Evolutionary conservation across 2,113 vertebrate species (phyloP).

Genomic region (Oncorhynchus keta): DNA sequence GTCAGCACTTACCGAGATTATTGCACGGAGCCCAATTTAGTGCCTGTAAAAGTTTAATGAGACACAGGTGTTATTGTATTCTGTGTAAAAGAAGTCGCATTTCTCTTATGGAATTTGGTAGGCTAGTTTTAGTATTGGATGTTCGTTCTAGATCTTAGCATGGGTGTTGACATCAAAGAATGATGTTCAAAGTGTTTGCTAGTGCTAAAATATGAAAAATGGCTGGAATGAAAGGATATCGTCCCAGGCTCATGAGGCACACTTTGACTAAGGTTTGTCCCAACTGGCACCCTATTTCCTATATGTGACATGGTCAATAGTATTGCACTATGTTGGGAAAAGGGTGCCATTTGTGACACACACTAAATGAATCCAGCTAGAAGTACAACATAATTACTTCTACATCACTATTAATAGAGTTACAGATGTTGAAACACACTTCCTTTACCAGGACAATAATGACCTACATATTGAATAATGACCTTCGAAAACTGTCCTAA

Average conservation of each 20-base stretch:
- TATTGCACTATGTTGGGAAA: too few species aligned
- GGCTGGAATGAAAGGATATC: constrained; percentile 43
- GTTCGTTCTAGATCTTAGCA: constrained; percentile 24
- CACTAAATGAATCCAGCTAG: too few species aligned
- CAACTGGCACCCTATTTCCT: too few species aligned
- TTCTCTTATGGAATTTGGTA: not conserved
- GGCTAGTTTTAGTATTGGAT: not conserved
- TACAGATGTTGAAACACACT: too few species aligned
- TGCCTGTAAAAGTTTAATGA: constrained; percentile 65
- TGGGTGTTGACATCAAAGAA: constrained; percentile 38
- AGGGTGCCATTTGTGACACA: too few species aligned
- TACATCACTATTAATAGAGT: too few species aligned
- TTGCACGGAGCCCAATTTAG: constrained; percentile 59
- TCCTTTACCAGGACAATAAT: too few species aligned
- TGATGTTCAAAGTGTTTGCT: constrained; percentile 33
- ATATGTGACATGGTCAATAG: too few species aligned
- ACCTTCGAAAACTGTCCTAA: too few species aligned
- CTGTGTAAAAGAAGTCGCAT: not conserved
- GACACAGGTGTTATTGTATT: constrained; percentile 54
- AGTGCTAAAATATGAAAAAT: constrained; percentile 36
- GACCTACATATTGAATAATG: too few species aligned
- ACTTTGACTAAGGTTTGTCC: not conserved
- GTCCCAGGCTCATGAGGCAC: constrained; percentile 18
- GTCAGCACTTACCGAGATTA: constrained; percentile 79
- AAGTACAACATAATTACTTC: too few species aligned